A percentile compares a stretch with the other conserved stretches of the same genome.
phyloP scores from a whole-genome alignment of 2,888 invertebrate species.

The Noctua janthe region DNA sequence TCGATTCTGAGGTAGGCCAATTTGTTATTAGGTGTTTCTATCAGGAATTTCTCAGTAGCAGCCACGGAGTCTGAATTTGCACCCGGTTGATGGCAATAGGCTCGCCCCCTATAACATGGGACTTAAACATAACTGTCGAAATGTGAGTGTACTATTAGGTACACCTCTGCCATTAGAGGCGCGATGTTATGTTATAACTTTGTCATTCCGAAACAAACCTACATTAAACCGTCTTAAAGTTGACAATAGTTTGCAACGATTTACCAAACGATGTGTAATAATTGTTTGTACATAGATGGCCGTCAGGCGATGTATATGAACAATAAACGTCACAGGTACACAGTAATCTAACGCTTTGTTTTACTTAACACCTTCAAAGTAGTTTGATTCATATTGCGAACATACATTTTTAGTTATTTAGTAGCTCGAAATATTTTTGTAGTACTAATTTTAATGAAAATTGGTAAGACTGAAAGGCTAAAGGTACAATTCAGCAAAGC shows the following conservation, averaged over 20 bases:
- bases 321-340: conserved; percentile 65
- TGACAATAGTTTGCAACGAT: conserved; percentile 20
- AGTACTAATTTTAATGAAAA: background rate
- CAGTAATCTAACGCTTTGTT: conserved; percentile 63
- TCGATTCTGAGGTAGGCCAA: too few species aligned
- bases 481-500: background rate
- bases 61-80: too few species aligned
- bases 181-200: background rate
- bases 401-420: conserved; percentile 26
- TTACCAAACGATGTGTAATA: conserved; percentile 43
- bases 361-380: conserved; percentile 68
- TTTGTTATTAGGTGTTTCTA: too few species aligned
- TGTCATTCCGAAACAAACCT: background rate
- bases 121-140: too few species aligned
- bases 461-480: background rate
- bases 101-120: too few species aligned
- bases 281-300: conserved; percentile 60
- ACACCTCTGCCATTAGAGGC: too few species aligned
- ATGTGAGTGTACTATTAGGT: too few species aligned
- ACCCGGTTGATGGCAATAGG: too few species aligned
- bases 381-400: conserved; percentile 61
- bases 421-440: background rate
- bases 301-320: conserved; percentile 57
- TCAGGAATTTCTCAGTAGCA: too few species aligned
- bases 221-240: background rate